Percentiles rank a stretch among this genome's conserved stretches.
Conservation (phyloP, 2,888 invertebrate genomes). For the Phrixothrix hirtus region DNA sequence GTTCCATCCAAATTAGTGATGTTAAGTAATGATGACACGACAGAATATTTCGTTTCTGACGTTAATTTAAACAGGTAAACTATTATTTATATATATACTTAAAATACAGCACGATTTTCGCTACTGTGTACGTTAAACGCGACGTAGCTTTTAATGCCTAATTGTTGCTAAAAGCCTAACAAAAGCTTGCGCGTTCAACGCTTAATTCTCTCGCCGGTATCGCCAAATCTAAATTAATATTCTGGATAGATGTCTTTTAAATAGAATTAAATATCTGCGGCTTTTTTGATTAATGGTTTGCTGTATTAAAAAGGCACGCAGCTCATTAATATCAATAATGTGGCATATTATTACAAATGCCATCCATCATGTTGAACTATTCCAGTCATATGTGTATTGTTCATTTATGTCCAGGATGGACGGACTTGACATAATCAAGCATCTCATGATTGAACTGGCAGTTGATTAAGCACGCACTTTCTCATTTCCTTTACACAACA, state of each 20-base stretch:
- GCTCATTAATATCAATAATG: not conserved
- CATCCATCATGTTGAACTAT: not conserved
- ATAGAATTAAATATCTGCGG: not conserved
- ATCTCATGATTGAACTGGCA: not conserved
- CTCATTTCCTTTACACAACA: not conserved
- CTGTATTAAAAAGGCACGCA: not conserved
- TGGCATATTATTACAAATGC: not conserved
- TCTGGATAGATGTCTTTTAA: not conserved
- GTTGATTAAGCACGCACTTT: conserved; percentile 1
- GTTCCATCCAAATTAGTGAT: too few relatives aligned
- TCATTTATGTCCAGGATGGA: not conserved
- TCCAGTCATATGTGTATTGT: not conserved
- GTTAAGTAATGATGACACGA: too few relatives aligned
- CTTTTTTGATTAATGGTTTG: not conserved
- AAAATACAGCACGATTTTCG: too few relatives aligned
- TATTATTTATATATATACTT: too few relatives aligned
- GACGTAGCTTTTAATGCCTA: too few relatives aligned
- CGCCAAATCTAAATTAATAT: not conserved
- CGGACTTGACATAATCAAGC: not conserved
- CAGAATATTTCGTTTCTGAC: too few relatives aligned
- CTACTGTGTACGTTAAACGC: too few relatives aligned
- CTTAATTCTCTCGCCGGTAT: too few relatives aligned
- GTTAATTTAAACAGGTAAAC: too few relatives aligned
- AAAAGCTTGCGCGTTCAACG: too few relatives aligned
- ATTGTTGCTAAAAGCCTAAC: too few relatives aligned